phyloP scores from a whole-genome alignment of 2,113 vertebrate genomes.

The Alces alces region DNA sequence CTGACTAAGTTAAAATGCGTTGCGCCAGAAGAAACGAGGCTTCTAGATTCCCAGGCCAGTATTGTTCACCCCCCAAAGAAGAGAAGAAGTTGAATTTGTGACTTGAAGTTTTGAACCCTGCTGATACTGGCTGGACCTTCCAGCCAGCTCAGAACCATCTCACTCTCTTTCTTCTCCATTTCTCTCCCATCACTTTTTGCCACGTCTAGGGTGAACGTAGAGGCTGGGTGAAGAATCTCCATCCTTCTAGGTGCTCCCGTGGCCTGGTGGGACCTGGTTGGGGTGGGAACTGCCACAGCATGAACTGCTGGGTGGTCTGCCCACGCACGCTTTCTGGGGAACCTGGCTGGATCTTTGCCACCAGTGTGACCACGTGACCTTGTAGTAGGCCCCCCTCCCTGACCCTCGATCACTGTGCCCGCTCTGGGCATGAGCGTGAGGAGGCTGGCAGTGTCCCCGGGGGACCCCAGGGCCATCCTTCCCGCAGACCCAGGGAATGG shows the following conservation, averaged over 20 bases:
- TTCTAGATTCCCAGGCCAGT: neutral
- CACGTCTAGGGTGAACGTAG: fast-evolving
- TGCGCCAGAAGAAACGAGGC: neutral
- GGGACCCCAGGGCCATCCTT: neutral
- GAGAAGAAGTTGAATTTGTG: neutral
- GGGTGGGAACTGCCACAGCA: neutral
- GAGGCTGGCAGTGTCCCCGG: neutral
- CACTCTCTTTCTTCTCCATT: neutral
- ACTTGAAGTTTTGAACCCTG: neutral
- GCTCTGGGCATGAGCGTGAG: neutral
- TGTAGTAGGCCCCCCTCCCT: neutral
- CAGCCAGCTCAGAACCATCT: too few relatives aligned
- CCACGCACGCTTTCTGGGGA: neutral
- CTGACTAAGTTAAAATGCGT: neutral
- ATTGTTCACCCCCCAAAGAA: neutral
- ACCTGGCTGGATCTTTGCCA: neutral
- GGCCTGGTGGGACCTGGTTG: neutral
- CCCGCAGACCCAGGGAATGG: neutral
- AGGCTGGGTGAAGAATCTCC: neutral
- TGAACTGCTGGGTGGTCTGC: too few relatives aligned
- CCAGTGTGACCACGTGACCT: neutral
- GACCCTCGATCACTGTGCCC: neutral
- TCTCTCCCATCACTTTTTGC: neutral
- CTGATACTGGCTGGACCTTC: too few relatives aligned
- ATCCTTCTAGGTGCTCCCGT: neutral